Percentiles rank a stretch among this genome's conserved stretches.
Evolutionary conservation across 53 echinoderm and acorn worm species (phyloP).

Genomic region (Arbacia lixula): DNA sequence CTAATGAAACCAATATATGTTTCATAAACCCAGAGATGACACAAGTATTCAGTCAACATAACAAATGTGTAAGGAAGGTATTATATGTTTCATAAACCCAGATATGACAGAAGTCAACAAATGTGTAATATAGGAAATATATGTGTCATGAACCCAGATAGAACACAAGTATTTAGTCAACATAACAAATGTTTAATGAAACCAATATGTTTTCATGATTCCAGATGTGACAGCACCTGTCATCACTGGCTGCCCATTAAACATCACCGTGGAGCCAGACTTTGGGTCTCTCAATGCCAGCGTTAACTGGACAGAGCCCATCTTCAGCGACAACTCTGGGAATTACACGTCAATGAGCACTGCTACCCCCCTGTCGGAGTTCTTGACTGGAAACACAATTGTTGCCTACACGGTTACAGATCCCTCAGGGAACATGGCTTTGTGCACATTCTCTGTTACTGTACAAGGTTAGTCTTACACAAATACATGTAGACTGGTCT

Average conservation of each 20-base stretch:
- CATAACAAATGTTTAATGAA: no score
- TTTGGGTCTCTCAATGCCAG: background rate
- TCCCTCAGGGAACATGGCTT: background rate
- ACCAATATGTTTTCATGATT: no score
- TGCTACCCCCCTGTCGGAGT: slow-evolving; percentile 2
- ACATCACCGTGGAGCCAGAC: slow-evolving; percentile 12
- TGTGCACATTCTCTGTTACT: slow-evolving; percentile 27
- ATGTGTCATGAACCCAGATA: no score
- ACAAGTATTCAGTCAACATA: no score
- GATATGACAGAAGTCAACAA: no score
- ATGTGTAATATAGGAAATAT: no score
- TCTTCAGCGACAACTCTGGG: slow-evolving; percentile 60
- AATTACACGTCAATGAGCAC: slow-evolving; percentile 1
- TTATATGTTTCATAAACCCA: no score
- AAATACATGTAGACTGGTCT: no score
- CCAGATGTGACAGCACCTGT: slow-evolving; percentile 10
- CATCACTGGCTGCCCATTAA: slow-evolving; percentile 7
- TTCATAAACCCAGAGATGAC: no score
- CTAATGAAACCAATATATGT: no score
- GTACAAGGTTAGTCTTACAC: slow-evolving; percentile 45
- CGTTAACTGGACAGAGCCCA: slow-evolving; percentile 63
- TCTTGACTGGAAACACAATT: background rate
- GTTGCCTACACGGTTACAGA: slow-evolving; percentile 10
- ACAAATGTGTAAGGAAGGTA: no score
- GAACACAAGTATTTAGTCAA: no score